phyloP scores from a whole-genome alignment of 1,140 invertebrate species.

The Macrosteles quadrilineatus region DNA sequence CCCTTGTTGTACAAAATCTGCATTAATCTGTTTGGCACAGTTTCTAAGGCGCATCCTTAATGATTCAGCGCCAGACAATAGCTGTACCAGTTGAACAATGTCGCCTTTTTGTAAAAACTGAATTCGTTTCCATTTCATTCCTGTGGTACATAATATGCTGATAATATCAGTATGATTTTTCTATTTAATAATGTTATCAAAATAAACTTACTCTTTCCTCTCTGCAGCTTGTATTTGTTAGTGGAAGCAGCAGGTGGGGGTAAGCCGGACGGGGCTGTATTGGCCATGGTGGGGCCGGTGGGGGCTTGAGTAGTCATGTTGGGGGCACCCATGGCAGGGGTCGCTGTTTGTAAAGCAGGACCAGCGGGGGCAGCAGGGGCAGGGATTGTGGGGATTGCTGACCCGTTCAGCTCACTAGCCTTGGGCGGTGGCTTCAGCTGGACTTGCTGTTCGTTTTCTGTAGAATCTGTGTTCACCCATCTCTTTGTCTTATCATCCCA shows the following conservation, averaged over 20 bases:
- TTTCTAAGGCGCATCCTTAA: too few relatives aligned
- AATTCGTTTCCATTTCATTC: too few relatives aligned
- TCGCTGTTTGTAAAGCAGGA: not conserved
- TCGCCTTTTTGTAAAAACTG: too few relatives aligned
- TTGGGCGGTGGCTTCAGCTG: constrained; percentile 76
- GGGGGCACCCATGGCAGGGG: constrained; percentile 34
- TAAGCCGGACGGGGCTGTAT: constrained; percentile 41
- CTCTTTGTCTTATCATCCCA: constrained; percentile 83
- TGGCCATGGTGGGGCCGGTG: too few relatives aligned
- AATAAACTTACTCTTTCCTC: constrained; percentile 65
- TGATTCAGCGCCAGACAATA: too few relatives aligned
- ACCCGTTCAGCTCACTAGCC: constrained; percentile 55
- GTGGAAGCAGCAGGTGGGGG: constrained; percentile 51
- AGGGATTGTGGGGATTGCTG: not conserved
- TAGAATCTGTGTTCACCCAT: constrained; percentile 83
- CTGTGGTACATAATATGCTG: too few relatives aligned
- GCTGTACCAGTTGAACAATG: too few relatives aligned
- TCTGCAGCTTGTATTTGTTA: constrained; percentile 78
- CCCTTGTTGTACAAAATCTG: too few relatives aligned
- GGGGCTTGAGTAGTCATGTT: too few relatives aligned
- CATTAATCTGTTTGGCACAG: too few relatives aligned
- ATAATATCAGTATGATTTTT: too few relatives aligned
- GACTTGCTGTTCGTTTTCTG: constrained; percentile 58
- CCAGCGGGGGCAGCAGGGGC: not conserved
- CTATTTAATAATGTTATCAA: too few relatives aligned